These are phyloP conservation scores for Momotus momota DNA, from an alignment of 2,797 vertebrate species.

Conservation along the genomic window DNA sequence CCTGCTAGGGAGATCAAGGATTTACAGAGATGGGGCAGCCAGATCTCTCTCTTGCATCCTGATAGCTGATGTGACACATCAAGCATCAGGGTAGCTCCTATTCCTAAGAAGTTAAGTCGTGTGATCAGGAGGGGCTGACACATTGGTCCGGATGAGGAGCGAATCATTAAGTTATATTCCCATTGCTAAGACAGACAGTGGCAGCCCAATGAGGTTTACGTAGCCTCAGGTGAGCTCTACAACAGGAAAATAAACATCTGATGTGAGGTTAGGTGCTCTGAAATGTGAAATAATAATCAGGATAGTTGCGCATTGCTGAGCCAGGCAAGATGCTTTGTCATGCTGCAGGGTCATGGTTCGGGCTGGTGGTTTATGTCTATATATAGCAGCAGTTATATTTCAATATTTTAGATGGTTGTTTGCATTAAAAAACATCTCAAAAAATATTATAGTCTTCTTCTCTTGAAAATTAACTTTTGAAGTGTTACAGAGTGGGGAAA, in stretches of 20 bases:
- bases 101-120: conserved; percentile 62
- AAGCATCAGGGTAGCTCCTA: conserved; percentile 60
- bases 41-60: conserved; percentile 64
- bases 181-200: conserved; percentile 45
- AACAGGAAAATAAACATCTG: conserved; percentile 38
- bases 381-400: not conserved
- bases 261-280: conserved; percentile 33
- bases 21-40: conserved; percentile 61
- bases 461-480: not conserved
- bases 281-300: conserved; percentile 30
- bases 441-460: not conserved
- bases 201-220: not conserved
- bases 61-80: conserved; percentile 64
- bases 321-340: not conserved
- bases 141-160: not conserved
- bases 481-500: not conserved
- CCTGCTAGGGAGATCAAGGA: conserved; percentile 62
- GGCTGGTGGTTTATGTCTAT: not conserved
- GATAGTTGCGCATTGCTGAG: not conserved
- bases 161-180: conserved; percentile 67
- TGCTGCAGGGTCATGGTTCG: not conserved
- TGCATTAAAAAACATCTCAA: too few relatives aligned
- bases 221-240: conserved; percentile 62
- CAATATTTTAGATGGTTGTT: not conserved
- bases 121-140: conserved; percentile 49